Base-by-base conservation (phyloP, 2,797 vertebrate genomes). In the Lacerta agilis region DNA sequence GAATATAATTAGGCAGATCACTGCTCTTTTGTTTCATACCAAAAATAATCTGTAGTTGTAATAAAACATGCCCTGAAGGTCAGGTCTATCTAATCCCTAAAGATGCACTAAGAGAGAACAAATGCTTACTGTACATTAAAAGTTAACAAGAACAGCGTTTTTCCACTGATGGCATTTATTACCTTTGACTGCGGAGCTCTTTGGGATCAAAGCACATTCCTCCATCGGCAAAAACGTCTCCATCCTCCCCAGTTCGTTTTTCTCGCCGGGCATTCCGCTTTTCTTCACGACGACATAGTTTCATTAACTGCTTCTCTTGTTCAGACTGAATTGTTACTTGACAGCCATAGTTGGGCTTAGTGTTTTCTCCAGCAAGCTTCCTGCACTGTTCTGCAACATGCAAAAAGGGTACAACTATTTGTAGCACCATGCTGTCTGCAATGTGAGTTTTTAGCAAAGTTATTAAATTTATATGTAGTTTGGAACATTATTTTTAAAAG, bases 301-400 rank as follows among this genome's bases (percentile, higher is more conserved):
- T 99, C 96, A 99, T 96, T 97, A 99, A 96, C 94, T 98, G 97
- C 83, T 97, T 98, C 96, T 99, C 99, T 95, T 99, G 98, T 96
- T 99, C 98, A 78, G 99, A 99, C 13, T 98, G 98, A 96, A 99
- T 98, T 94, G 97, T 99, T 92, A 99, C 98, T 98, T 99, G 99
- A 96, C 98, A 99, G 66, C 98, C 98, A 55, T 97, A 99, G 92
- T 95, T 96, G 25, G 98, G 98, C 92, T 97, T 97, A 88, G 96
- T 89, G 88, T 95, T 97, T 92, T 99, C 98, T 20, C 96, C 96
- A 73, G 95, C 89, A 86, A 95, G 94, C 94, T 96, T 98, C 88
- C 96, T 97, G 90, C 95, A 96, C 49, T 96, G 95, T 87, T 98
- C 98, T 99, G 96, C 2, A 94, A 94, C 45, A 94, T 3, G 7